Conservation (phyloP, 2,888 invertebrate species). For the Rhamnusium bicolor region DNA sequence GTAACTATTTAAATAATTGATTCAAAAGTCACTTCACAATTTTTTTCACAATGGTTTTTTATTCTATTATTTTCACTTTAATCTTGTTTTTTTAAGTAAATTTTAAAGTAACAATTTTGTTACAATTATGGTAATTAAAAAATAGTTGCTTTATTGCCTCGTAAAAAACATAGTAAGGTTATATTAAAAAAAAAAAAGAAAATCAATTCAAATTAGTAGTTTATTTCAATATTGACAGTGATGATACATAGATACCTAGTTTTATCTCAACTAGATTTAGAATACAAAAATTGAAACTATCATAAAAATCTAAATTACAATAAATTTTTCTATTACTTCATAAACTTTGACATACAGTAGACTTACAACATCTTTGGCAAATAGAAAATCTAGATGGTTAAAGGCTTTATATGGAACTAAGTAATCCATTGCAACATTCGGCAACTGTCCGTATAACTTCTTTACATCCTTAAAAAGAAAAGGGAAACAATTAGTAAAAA, state of each 20-base stretch:
- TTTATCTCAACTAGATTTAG: neutral
- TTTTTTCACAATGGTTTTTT: no score
- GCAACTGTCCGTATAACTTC: constrained; percentile 72
- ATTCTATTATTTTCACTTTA: no score
- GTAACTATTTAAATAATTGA: no score
- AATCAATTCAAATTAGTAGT: neutral
- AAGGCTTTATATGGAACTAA: constrained; percentile 63
- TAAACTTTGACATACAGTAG: constrained; percentile 67
- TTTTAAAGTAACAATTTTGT: no score
- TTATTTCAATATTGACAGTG: neutral
- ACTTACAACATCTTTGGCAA: constrained; percentile 69
- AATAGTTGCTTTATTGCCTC: no score
- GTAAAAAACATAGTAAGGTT: neutral
- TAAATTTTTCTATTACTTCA: constrained; percentile 37
- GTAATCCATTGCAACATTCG: constrained; percentile 64
- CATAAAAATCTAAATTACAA: neutral
- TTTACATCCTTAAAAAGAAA: constrained; percentile 72
- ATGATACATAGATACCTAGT: no score
- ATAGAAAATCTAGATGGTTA: constrained; percentile 73
- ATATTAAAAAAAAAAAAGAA: neutral
- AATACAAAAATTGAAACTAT: no score
- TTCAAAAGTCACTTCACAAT: no score
- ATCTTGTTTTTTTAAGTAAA: no score
- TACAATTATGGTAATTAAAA: no score
- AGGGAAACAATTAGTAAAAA: neutral